phyloP scores from a whole-genome alignment of 2,113 vertebrate species.

The Nannospalax galili region DNA sequence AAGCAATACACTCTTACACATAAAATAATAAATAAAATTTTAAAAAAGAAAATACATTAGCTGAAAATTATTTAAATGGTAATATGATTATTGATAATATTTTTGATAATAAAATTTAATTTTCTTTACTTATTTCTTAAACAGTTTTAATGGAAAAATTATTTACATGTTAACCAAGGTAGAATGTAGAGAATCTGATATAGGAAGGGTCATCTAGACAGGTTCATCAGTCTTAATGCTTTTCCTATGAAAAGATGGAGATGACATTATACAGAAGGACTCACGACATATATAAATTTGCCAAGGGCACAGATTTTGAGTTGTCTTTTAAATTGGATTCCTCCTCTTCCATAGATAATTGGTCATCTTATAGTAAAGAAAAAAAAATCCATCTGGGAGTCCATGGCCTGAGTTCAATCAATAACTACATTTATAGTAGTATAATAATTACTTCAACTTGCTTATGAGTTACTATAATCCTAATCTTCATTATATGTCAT shows the following conservation, averaged over 20 bases:
- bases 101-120: background rate
- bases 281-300: background rate
- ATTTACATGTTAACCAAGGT: background rate
- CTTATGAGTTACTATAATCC: background rate
- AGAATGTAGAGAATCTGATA: background rate
- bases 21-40: too few relatives aligned
- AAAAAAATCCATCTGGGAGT: background rate
- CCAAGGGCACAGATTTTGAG: background rate
- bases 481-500: background rate
- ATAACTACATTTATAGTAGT: background rate
- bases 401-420: conserved; percentile 8
- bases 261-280: background rate
- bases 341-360: background rate
- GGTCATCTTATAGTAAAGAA: background rate
- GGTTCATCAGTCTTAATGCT: background rate
- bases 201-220: too few relatives aligned
- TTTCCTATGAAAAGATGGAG: background rate
- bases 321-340: background rate
- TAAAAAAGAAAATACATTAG: too few relatives aligned
- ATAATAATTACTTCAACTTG: background rate
- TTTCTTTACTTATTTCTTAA: background rate
- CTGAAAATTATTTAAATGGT: conserved; percentile 44
- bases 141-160: background rate
- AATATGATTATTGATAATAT: background rate
- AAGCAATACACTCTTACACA: too few relatives aligned